Base-by-base conservation (phyloP, 2,797 vertebrate genomes). In the Adrianichthys oophorus region DNA sequence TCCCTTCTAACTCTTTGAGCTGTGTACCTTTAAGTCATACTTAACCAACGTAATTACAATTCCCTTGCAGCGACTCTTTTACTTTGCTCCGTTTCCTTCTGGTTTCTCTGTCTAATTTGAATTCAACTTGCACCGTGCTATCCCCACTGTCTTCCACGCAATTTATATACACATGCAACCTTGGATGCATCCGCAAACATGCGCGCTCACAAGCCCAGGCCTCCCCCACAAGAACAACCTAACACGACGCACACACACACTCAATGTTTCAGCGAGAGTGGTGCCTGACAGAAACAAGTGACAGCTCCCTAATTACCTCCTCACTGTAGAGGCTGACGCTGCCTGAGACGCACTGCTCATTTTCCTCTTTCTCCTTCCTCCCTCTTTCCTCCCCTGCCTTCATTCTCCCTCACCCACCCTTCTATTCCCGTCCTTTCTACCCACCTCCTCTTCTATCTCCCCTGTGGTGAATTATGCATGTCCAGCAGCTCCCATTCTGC, bases 261-360 rank as follows among this genome's bases (percentile, higher is more conserved):
- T 90, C 89, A 86, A 91, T 91, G 94, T 94, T 95, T 95, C 93
- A 94, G 88, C 92, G 91, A 93, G 93, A 94, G 93, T 94, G 91
- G 93, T 93, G 93, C 91, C 92, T 98, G 95, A 97, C 96, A 96
- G 94, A 93, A 94, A 95, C 94, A 94, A 95, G 95, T 96, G 95
- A 96, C 95, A 96, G 94, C 94, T 95, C 94, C 94, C 95, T 96
- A 96, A 97, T 96, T 95, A 96, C 95, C 95, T 95, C 93, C 94
- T 95, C 95, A 94, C 94, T 94, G 93, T 94, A 94, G 92, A 95
- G 93, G 93, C 94, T 94, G 94, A 93, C 92, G 93, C 93, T 94
- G 93, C 91, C 94, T 92, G 92, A 94, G 95, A 95, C 92, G 91
- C 91, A 93, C 91, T 95, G 94, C 95, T 96, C 94, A 95, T 95